phyloP scores from a whole-genome alignment of 1,140 invertebrate genomes.

The Drosophila santomea region DNA sequence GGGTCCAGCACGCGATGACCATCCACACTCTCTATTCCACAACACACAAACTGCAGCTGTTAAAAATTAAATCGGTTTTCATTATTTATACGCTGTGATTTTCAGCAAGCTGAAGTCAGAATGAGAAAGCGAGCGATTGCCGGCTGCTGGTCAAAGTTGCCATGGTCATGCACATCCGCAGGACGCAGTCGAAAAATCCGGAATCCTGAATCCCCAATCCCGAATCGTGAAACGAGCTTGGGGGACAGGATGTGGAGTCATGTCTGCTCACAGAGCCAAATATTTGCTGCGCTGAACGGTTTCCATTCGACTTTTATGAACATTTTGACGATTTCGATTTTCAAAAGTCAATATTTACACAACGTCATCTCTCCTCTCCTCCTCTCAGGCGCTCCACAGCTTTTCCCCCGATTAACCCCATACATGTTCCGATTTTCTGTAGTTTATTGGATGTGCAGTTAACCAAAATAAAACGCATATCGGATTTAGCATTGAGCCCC shows the following conservation, averaged over 20 bases:
- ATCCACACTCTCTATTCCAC: background rate
- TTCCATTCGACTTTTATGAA: conserved; percentile 75
- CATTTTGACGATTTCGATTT: conserved; percentile 81
- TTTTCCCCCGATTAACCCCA: background rate
- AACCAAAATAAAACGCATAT: conserved; percentile 82
- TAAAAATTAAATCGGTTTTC: conserved; percentile 77
- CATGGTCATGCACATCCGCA: conserved; percentile 44
- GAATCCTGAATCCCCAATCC: background rate
- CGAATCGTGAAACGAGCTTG: background rate
- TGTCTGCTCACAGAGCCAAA: conserved; percentile 69
- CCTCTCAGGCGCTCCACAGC: no score
- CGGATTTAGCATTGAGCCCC: conserved; percentile 48
- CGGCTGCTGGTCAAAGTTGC: conserved; percentile 41
- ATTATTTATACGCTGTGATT: conserved; percentile 79
- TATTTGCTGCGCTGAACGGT: conserved; percentile 72
- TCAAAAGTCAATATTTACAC: conserved; percentile 79
- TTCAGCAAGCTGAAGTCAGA: conserved; percentile 26
- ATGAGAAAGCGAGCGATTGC: background rate
- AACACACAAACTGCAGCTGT: conserved; percentile 56
- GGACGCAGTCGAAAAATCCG: conserved; percentile 11
- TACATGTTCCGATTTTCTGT: conserved; percentile 13
- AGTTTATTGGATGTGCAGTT: conserved; percentile 82
- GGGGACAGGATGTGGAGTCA: conserved; percentile 13
- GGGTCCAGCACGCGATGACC: conserved; percentile 32
- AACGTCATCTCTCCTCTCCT: background rate